These are phyloP conservation scores for Ophion slaviceki DNA, from an alignment of 2,888 invertebrate genomes.

Conservation along the genomic window DNA sequence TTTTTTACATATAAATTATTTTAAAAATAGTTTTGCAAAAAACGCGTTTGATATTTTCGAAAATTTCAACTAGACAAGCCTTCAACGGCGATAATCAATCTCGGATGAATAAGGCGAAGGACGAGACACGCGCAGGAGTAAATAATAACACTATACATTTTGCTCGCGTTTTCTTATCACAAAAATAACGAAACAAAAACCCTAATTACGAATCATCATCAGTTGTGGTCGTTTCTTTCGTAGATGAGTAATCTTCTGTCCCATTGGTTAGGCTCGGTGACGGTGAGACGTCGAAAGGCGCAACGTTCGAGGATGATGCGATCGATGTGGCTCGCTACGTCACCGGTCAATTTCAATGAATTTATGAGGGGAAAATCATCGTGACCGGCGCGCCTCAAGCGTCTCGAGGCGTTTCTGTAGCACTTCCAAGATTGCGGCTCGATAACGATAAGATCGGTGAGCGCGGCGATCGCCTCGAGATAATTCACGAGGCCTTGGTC, in stretches of 20 bases:
- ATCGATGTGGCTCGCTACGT: slow-evolving; percentile 87
- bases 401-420: slow-evolving; percentile 90
- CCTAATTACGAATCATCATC: background rate
- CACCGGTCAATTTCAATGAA: slow-evolving; percentile 86
- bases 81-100: no score
- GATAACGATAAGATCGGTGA: slow-evolving; percentile 87
- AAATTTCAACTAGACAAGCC: no score
- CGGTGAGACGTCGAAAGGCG: slow-evolving; percentile 85
- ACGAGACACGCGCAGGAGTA: no score
- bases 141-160: no score
- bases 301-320: slow-evolving; percentile 84
- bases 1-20: no score
- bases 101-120: no score
- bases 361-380: slow-evolving; percentile 87
- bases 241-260: slow-evolving; percentile 89
- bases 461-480: slow-evolving; percentile 85
- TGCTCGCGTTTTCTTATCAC: background rate
- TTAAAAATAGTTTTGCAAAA: no score
- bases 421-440: slow-evolving; percentile 96
- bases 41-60: no score
- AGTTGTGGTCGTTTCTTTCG: slow-evolving; percentile 74
- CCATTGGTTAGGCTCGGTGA: slow-evolving; percentile 88
- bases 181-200: background rate
- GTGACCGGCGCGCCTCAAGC: slow-evolving; percentile 87
- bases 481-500: slow-evolving; percentile 89